A percentile compares a stretch with the other conserved stretches of the same genome.
Evolutionary conservation across 92 coral and sea anemone genomes (phyloP).

Genomic region (Phenganax marumi): DNA sequence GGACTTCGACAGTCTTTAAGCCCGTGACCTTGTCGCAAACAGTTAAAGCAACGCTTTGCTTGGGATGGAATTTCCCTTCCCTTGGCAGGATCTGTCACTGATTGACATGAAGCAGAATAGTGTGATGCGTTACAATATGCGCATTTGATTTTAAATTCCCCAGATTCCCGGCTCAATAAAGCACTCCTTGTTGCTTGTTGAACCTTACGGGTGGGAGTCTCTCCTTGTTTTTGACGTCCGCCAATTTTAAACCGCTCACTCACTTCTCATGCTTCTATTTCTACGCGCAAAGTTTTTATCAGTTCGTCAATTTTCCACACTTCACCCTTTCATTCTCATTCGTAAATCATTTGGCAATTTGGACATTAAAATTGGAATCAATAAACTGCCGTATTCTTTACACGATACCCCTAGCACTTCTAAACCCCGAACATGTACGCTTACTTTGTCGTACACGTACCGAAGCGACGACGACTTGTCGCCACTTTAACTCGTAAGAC

Average conservation of each 20-base stretch:
- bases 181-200: neutral
- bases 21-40: neutral
- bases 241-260: constrained; percentile 13
- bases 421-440: neutral
- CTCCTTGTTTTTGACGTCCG: neutral
- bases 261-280: constrained; percentile 6
- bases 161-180: neutral
- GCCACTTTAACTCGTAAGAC: neutral
- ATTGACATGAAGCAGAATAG: neutral
- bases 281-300: neutral
- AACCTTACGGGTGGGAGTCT: neutral
- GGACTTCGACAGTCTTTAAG: neutral
- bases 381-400: neutral
- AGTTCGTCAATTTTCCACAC: constrained; percentile 3
- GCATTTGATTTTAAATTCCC: neutral
- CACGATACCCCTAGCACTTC: neutral
- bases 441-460: constrained; percentile 2
- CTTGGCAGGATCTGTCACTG: neutral
- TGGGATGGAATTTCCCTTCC: neutral
- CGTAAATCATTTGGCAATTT: constrained; percentile 12
- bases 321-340: neutral
- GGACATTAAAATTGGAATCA: constrained; percentile 6
- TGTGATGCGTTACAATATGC: neutral
- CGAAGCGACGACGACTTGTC: constrained; percentile 9
- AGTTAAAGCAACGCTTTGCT: constrained; percentile 10